Base-by-base conservation (phyloP, 1,140 invertebrate species). In the Orius insidiosus region DNA sequence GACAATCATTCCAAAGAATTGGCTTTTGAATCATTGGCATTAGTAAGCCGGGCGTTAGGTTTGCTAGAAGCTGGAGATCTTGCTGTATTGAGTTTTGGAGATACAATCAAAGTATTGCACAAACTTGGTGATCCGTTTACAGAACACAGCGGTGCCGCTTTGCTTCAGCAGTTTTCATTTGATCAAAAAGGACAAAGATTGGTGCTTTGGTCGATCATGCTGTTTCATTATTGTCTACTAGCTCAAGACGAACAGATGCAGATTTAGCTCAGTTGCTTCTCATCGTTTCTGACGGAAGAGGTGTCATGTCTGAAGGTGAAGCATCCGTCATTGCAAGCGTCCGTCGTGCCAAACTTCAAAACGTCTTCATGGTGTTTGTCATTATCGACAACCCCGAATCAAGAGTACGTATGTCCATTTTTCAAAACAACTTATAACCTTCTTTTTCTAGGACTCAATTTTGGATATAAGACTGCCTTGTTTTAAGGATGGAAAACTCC, bases 281-380 rank as follows among this genome's bases (percentile, higher is more conserved):
- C 9, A 77, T 99, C 19, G 69, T 99, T 5, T 92, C 89, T 34
- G 95, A 99, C 69, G 95, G 95, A 0, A 72, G 89, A 39, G 88
- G 87, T 1, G 74, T 96, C 38, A 87, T 86, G 62, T 80, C 78
- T n/a, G 88, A 96, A 60, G 92, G 90, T 3, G 72, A 75, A 53
- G 72, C 79, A 1, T 68, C 65, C 34, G 80, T 98, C 0, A 68
- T 73, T 42, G 71, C 74, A 48, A 81, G 88, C 1, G 78, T 98
- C 1, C 68, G 85, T 54, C 66, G 75, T 55, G 85, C 89, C 3
- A 74, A 77, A 50, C 68, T 86, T 39, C 68, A 77, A 15, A 75
- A 84, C 34, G 79, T 98, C 49, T 97, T 98, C 60, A 69, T 90
- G 42, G 84, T 98, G 0, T 98, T 96, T 60, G 74, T 99, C 33